A percentile compares a stretch with the other conserved stretches of the same genome.
Conservation (phyloP, 2,888 invertebrate species). For the Microctonus brassicae region DNA sequence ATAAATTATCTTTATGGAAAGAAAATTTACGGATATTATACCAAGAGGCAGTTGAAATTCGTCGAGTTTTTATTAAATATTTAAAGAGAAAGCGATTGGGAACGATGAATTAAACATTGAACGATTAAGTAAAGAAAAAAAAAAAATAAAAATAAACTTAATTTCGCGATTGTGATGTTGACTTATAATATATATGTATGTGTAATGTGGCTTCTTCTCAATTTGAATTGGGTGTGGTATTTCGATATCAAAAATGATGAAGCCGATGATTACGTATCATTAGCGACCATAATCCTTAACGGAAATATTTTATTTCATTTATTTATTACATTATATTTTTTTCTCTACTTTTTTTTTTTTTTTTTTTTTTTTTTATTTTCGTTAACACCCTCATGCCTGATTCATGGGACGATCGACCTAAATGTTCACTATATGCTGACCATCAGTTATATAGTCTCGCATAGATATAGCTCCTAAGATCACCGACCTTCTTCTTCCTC, state of each 20-base stretch:
- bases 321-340: background rate
- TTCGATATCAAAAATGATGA: slow-evolving; percentile 32
- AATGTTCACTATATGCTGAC: slow-evolving; percentile 18
- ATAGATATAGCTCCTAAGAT: background rate
- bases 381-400: slow-evolving; percentile 47
- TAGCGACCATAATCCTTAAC: slow-evolving; percentile 42
- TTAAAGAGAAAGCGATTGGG: background rate
- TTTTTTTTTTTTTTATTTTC: slow-evolving; percentile 29
- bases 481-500: slow-evolving; percentile 16
- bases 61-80: too few species aligned
- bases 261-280: slow-evolving; percentile 44
- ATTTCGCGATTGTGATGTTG: slow-evolving; percentile 35
- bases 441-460: background rate
- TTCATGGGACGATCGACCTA: slow-evolving; percentile 41
- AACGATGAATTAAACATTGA: slow-evolving; percentile 29
- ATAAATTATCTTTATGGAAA: too few species aligned
- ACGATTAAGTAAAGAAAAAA: slow-evolving; percentile 6
- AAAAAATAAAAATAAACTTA: slow-evolving; percentile 28
- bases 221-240: background rate
- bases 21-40: too few species aligned
- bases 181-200: slow-evolving; percentile 13
- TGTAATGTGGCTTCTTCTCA: background rate
- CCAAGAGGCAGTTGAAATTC: too few species aligned
- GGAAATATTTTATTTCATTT: slow-evolving; percentile 28
- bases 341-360: background rate